Base-by-base conservation (phyloP, 1,140 invertebrate genomes). In the Drosophila aff. region DNA sequence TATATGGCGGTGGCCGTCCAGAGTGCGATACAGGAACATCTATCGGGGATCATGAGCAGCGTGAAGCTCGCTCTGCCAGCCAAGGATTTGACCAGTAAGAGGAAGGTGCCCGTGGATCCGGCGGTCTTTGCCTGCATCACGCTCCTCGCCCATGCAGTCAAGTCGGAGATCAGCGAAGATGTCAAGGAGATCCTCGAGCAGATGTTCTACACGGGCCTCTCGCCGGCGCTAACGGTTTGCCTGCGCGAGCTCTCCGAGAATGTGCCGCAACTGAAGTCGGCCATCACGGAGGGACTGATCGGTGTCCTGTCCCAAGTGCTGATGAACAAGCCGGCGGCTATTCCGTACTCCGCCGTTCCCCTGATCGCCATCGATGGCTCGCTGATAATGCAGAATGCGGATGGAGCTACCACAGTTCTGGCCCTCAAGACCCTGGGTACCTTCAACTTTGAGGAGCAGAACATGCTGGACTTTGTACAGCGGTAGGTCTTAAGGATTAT, bases 391-490 rank as follows among this genome's bases (percentile, higher is more conserved):
- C 92, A 93, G 26, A 67, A 76, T 11, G 60, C 71, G 13, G 98
- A 99, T 91, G 95, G 96, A 4, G 94, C 96, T 11, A 97, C 96
- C 58, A 97, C 98, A 52, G 98, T 99, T 4, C 93, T 99, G 16
- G 99, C 99, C 2, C 93, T 99, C 3, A 95, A 97, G 89, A 99
- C 99, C 4, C 94, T 99, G 2, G 98, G 98, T 4, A 98, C 96
- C 6, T 99, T 99, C 93, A 97, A 99, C 92, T 99, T 99, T 94
- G 97, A 99, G 93, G 97, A 97, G 5, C 97, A 98, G 92, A 97
- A 97, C 44, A 94, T 99, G 77, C 94, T 99, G 38, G 97, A 98
- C 83, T 99, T 99, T 94, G 97, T 99, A 0, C 95, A 96, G 62
- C 95, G 98, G 91, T 92, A 49, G 49, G 68, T 31, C 6, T 15